These are phyloP conservation scores for Melospiza melodia DNA, from an alignment of 2,113 vertebrate genomes.

Conservation along the genomic window DNA sequence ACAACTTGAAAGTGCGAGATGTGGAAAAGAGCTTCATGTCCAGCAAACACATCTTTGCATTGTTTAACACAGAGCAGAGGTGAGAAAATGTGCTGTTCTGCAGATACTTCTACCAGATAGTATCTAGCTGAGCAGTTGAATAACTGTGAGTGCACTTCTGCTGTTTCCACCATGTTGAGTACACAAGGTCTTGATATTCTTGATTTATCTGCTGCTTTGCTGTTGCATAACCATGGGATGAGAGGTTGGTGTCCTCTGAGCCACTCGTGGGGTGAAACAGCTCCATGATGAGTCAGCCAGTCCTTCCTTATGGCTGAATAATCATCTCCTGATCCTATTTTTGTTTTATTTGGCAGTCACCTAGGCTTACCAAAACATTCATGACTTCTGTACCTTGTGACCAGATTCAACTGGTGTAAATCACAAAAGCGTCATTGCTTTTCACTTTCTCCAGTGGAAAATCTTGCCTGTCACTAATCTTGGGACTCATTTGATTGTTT, in stretches of 20 bases:
- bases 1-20: conserved; percentile 96
- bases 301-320: conserved; percentile 26
- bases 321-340: conserved; percentile 38
- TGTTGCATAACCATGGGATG: not conserved
- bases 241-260: not conserved
- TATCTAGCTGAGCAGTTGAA: not conserved
- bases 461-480: conserved; percentile 1
- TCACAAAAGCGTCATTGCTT: not conserved
- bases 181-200: not conserved
- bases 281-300: conserved; percentile 4
- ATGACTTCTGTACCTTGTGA: conserved; percentile 55
- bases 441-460: conserved; percentile 48
- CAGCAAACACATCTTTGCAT: conserved; percentile 92
- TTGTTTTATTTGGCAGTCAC: conserved; percentile 47
- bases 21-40: conserved; percentile 99
- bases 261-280: not conserved
- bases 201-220: not conserved
- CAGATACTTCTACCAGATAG: not conserved
- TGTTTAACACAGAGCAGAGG: conserved; percentile 98
- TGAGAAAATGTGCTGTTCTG: conserved; percentile 74
- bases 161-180: not conserved
- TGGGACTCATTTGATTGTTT: not conserved
- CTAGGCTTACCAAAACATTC: conserved; percentile 40
- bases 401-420: conserved; percentile 38
- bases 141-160: not conserved